Conservation (phyloP, 2,113 vertebrate species). For the Carollia perspicillata region DNA sequence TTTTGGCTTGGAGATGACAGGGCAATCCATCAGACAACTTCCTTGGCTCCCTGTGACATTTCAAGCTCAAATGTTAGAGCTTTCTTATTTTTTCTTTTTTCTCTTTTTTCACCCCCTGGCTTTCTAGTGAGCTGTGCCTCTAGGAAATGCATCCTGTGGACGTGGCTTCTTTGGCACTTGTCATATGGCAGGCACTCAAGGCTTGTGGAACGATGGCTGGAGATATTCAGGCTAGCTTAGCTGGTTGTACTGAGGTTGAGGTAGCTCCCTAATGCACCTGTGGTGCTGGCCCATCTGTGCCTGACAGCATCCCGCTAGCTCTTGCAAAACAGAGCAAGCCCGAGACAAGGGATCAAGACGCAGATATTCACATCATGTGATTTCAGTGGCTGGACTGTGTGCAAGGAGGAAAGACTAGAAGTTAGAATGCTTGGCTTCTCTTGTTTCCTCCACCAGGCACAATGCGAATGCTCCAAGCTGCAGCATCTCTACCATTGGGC, state of each 20-base stretch:
- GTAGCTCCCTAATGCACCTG: background rate
- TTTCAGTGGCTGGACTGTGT: background rate
- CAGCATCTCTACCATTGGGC: background rate
- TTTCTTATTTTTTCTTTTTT: conserved; percentile 73
- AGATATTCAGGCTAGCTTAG: background rate
- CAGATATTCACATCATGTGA: background rate
- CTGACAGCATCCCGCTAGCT: background rate
- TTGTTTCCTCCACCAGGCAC: background rate
- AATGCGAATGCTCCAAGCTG: background rate
- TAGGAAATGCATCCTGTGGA: conserved; percentile 59
- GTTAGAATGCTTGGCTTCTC: background rate
- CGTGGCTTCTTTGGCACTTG: conserved; percentile 56
- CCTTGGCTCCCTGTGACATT: conserved; percentile 74
- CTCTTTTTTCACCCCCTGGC: conserved; percentile 50
- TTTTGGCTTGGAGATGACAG: conserved; percentile 73
- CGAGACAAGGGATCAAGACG: background rate
- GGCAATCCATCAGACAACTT: conserved; percentile 76
- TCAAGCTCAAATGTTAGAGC: conserved; percentile 77
- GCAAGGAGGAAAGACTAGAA: background rate
- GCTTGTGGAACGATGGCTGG: conserved; percentile 13
- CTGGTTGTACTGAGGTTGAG: background rate
- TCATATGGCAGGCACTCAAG: conserved; percentile 47
- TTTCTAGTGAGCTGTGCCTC: conserved; percentile 68
- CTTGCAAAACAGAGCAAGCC: background rate
- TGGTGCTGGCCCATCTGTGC: background rate